Evolutionary conservation across 1,140 invertebrate species (phyloP), one percentile per base, ranked within the genome.

Genomic region (Episyrphus balteatus): DNA sequence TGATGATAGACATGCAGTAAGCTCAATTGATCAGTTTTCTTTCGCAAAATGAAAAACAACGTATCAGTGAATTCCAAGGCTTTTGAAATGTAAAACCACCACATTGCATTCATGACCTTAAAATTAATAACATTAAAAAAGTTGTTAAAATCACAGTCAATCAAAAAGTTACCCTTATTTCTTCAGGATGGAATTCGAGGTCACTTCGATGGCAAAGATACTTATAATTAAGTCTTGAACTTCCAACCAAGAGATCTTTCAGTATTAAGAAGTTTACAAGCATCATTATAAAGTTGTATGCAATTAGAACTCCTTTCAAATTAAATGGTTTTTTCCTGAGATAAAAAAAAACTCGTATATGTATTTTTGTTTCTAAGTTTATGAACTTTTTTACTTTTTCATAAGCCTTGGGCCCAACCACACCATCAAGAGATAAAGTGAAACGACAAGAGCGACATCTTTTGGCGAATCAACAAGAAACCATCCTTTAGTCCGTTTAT

Each of bases 11-110:
- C 82, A 53, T 94, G 90, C 5, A 94, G 74, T 69, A 93, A 93
- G 11, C 86, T 89, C 44, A 94, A 68, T 66, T 93, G 89, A 51
- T 82, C 82, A 48, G 84, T 80, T 59, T 93, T 93, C 65, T 92
- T 92, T 32, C 89, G 75, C 30, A 93, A 62, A 47, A 93, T 91
- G 55, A 93, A 90, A 74, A 93, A 93, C 53, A 88, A 78, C 0
- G 92, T 96, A 66, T 97, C 93, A 54, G 86, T 80, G 67, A 98
- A 92, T 69, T 98, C 93, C 18, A 97, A 67, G 18, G 91, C 75
- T 70, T 97, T 97, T 21, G 92, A 94, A 59, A 94, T 83, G 66
- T 93, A 96, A 65, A 95, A 98, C 89, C 90, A 95, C 92, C 92
- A 98, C 14, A 97, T 79, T 1, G 91, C 90, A 57, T 84, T 77